Conservation (phyloP, 2,888 invertebrate species). For the Asteroscopus sphinx region DNA sequence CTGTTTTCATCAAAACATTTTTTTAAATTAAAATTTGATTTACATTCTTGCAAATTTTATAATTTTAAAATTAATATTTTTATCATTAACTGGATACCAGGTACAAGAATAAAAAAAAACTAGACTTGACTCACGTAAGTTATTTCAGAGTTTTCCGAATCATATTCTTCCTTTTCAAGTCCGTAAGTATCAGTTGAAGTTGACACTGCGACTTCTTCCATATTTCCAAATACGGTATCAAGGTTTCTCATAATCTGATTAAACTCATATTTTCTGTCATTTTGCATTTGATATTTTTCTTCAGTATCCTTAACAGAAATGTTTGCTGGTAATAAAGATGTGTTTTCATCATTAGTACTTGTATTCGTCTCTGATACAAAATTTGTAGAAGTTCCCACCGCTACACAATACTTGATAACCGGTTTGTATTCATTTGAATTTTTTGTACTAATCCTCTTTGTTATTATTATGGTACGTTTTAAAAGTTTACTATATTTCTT, state of each 20-base stretch:
- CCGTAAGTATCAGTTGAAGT: slow-evolving; percentile 13
- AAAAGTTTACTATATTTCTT: slow-evolving; percentile 30
- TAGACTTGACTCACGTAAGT: slow-evolving; percentile 11
- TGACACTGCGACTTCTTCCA: not conserved
- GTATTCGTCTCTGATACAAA: not conserved
- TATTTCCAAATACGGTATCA: slow-evolving; percentile 9
- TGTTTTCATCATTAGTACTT: not conserved
- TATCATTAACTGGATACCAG: too few relatives aligned
- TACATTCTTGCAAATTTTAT: too few relatives aligned
- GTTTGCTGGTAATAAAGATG: slow-evolving; percentile 1
- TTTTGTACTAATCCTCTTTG: slow-evolving; percentile 22
- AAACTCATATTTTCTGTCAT: slow-evolving; percentile 1
- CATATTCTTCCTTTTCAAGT: slow-evolving; percentile 2
- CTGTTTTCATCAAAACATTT: too few relatives aligned
- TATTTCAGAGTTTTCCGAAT: not conserved
- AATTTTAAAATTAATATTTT: not conserved
- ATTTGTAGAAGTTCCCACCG: slow-evolving; percentile 12
- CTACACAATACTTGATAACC: slow-evolving; percentile 5
- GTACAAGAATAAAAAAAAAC: too few relatives aligned
- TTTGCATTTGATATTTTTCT: slow-evolving; percentile 5
- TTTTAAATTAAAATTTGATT: too few relatives aligned
- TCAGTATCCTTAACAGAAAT: slow-evolving; percentile 3
- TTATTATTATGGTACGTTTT: slow-evolving; percentile 21
- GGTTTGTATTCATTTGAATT: not conserved
- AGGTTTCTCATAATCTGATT: slow-evolving; percentile 9